Evolutionary conservation across 23 tunicate genomes (phyloP).

Genomic region (Clavelina lepadiformis): DNA sequence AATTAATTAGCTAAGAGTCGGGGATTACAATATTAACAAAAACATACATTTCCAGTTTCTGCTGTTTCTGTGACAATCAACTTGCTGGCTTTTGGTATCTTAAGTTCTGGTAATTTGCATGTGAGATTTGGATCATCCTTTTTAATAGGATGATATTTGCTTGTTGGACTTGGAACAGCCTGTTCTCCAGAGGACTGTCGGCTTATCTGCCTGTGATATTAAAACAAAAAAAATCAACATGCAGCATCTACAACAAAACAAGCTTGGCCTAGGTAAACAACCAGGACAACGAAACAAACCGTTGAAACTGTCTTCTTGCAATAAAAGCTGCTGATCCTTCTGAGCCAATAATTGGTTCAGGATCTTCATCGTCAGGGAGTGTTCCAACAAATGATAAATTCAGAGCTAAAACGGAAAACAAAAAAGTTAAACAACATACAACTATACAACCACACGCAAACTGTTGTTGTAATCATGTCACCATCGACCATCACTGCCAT

Average conservation of each 20-base stretch:
- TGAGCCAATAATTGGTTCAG: conserved; percentile 11
- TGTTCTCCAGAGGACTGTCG: not conserved
- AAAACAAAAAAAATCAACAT: not conserved
- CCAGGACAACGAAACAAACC: conserved; percentile 1
- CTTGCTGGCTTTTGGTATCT: conserved; percentile 30
- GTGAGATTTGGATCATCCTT: conserved; percentile 22
- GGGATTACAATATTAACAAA: too few relatives aligned
- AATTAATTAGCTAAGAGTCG: too few relatives aligned
- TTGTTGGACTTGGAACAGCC: conserved; percentile 6
- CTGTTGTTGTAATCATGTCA: conserved; percentile 1
- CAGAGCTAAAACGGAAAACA: not conserved
- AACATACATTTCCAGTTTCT: conserved; percentile 64
- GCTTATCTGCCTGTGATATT: conserved; percentile 33
- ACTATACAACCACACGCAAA: not conserved
- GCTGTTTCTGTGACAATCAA: conserved; percentile 46
- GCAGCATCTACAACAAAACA: not conserved
- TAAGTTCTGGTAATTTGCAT: conserved; percentile 17
- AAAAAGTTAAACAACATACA: not conserved
- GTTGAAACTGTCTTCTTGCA: conserved; percentile 6
- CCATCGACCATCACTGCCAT: not conserved
- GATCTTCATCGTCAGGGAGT: not conserved
- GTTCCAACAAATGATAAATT: not conserved
- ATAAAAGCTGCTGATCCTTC: conserved; percentile 8
- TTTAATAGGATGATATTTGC: conserved; percentile 55
- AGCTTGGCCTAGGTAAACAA: not conserved